A percentile compares a stretch with the other conserved stretches of the same genome.
These are phyloP conservation scores for Sylvietta virens DNA, from an alignment of 2,113 vertebrate genomes.

Conservation along the genomic window DNA sequence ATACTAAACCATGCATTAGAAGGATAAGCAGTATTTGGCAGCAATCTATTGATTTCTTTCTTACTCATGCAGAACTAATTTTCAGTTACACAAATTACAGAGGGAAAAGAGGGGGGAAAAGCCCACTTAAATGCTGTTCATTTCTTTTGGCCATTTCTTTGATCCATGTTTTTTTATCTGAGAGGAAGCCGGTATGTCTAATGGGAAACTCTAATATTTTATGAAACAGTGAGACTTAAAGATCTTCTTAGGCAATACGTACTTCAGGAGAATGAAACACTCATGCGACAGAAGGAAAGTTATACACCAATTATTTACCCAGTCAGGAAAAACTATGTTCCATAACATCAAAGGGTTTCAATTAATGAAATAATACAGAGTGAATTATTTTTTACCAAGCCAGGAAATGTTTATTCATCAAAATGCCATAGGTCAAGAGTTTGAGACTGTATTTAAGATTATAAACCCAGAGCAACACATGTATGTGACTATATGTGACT, in stretches of 20 bases:
- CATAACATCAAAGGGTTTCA: conserved; percentile 8
- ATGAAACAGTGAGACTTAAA: conserved; percentile 5
- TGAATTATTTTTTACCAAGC: neutral
- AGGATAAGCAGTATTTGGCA: neutral
- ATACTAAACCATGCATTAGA: neutral
- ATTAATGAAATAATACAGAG: conserved; percentile 22
- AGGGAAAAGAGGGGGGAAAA: neutral
- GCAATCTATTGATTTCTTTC: neutral
- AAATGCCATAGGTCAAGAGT: neutral
- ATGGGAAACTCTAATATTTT: neutral
- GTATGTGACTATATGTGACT: neutral
- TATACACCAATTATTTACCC: conserved; percentile 43
- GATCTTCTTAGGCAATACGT: conserved; percentile 19
- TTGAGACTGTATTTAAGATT: neutral
- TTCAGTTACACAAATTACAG: conserved; percentile 31
- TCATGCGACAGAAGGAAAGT: conserved; percentile 14
- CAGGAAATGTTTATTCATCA: neutral
- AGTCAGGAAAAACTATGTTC: neutral
- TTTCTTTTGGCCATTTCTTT: conserved; percentile 52
- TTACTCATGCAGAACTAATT: conserved; percentile 4
- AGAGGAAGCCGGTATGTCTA: neutral
- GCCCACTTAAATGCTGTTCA: neutral
- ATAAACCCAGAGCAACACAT: neutral
- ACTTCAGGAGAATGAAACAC: conserved; percentile 23
- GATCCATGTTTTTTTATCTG: conserved; percentile 20